phyloP scores from a whole-genome alignment of 1,140 invertebrate species.

The Apis dorsata region DNA sequence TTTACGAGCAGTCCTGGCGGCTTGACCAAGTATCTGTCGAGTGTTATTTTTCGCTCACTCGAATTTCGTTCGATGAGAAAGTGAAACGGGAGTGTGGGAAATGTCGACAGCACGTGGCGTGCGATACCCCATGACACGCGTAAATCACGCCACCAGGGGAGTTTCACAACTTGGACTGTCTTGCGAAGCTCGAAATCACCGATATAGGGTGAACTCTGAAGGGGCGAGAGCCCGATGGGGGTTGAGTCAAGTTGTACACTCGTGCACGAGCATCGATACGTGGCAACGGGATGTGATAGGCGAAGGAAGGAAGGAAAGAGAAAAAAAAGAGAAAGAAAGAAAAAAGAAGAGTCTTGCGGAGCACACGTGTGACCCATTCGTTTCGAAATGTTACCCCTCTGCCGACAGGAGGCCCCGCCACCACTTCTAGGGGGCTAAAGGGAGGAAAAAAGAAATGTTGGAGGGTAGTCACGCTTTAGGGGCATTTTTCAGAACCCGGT shows the following conservation, averaged over 20 bases:
- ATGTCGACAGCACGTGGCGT: constrained; percentile 58
- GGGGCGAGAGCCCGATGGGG: background rate
- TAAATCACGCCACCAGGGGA: constrained; percentile 59
- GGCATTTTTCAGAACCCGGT: constrained; percentile 62
- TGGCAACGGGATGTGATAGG: background rate
- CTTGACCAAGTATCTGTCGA: background rate
- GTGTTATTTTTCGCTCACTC: constrained; percentile 30
- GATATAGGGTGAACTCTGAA: constrained; percentile 28
- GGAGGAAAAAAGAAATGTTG: constrained; percentile 15
- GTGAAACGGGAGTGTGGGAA: constrained; percentile 43
- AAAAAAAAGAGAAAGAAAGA: constrained; percentile 3
- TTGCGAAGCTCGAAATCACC: constrained; percentile 58
- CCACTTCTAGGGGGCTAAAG: background rate
- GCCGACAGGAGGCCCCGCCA: constrained; percentile 18
- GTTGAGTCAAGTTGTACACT: background rate
- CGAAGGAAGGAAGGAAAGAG: constrained; percentile 32
- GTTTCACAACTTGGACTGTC: constrained; percentile 56
- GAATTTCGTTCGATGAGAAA: constrained; percentile 52
- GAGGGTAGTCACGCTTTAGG: constrained; percentile 61
- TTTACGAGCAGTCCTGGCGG: constrained; percentile 32
- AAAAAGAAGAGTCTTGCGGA: constrained; percentile 45
- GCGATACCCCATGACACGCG: constrained; percentile 60
- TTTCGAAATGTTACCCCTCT: constrained; percentile 52
- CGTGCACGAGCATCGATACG: background rate
- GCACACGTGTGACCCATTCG: constrained; percentile 65